Evolutionary conservation across 1,140 invertebrate species (phyloP).

Genomic region (Pseudomyrmex flavicornis): DNA sequence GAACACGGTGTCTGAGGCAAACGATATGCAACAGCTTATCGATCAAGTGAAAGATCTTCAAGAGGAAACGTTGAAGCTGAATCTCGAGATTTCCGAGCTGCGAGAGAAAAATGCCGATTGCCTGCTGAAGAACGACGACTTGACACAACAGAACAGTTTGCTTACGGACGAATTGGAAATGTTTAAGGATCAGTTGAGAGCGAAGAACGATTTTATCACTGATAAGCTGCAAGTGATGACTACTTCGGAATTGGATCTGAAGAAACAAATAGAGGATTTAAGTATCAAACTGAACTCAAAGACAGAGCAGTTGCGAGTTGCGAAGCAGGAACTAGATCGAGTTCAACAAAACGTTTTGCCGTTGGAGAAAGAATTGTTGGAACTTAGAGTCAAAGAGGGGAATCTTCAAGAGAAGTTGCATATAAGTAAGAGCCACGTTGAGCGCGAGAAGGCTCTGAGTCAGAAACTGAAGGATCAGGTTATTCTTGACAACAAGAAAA

Average conservation of each 20-base stretch:
- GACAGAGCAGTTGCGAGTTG: constrained; percentile 79
- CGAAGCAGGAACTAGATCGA: constrained; percentile 79
- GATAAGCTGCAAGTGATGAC: constrained; percentile 80
- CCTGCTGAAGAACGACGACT: constrained; percentile 79
- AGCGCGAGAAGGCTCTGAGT: constrained; percentile 86
- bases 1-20: constrained; percentile 56
- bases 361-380: constrained; percentile 81
- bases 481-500: constrained; percentile 89
- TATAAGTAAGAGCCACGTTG: constrained; percentile 83
- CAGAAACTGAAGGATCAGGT: constrained; percentile 88
- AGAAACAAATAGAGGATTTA: constrained; percentile 81
- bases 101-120: constrained; percentile 79
- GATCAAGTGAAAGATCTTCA: constrained; percentile 81
- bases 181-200: constrained; percentile 82
- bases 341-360: constrained; percentile 79
- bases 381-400: constrained; percentile 77
- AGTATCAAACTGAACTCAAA: constrained; percentile 81
- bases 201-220: constrained; percentile 83
- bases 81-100: constrained; percentile 78
- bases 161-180: constrained; percentile 82
- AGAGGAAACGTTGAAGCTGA: constrained; percentile 79
- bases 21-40: constrained; percentile 73
- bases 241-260: constrained; percentile 77
- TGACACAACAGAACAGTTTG: constrained; percentile 79
- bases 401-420: constrained; percentile 82